These are phyloP conservation scores for Progne subis DNA, from an alignment of 2,113 vertebrate genomes.

Conservation along the genomic window DNA sequence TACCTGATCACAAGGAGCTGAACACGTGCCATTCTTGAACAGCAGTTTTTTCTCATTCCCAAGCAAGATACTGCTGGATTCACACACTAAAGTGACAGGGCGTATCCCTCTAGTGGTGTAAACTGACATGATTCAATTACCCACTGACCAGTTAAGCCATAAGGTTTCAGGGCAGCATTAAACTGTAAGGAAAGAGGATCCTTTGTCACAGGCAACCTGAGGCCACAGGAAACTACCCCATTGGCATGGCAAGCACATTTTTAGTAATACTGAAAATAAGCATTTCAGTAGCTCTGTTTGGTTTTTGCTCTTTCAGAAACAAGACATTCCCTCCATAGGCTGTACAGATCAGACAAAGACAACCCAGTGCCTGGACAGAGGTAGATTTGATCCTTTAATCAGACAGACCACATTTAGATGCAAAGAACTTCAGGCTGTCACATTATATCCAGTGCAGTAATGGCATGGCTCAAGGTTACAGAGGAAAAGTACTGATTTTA, in stretches of 20 bases:
- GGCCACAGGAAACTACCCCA: not conserved
- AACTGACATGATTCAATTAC: not conserved
- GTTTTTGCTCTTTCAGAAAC: not conserved
- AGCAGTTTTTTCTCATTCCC: not conserved
- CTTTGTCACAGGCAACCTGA: not conserved
- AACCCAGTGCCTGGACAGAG: not conserved
- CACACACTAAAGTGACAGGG: not conserved
- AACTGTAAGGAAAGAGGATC: not conserved
- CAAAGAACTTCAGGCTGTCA: not conserved
- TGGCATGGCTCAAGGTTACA: not conserved
- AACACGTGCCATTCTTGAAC: not conserved
- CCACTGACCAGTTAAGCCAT: not conserved
- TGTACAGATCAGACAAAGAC: not conserved
- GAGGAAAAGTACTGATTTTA: not conserved
- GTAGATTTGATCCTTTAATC: not conserved
- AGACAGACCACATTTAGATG: not conserved
- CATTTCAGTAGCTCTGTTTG: not conserved
- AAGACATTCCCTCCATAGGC: not conserved
- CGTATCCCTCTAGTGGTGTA: constrained; percentile 7
- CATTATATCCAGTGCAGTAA: not conserved
- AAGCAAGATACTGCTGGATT: not conserved
- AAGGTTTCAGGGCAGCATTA: not conserved
- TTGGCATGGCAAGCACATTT: not conserved
- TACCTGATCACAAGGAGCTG: not conserved
- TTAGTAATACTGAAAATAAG: not conserved